Conservation (phyloP, 2,797 vertebrate species). For the Enteromius thamalakanensis region DNA sequence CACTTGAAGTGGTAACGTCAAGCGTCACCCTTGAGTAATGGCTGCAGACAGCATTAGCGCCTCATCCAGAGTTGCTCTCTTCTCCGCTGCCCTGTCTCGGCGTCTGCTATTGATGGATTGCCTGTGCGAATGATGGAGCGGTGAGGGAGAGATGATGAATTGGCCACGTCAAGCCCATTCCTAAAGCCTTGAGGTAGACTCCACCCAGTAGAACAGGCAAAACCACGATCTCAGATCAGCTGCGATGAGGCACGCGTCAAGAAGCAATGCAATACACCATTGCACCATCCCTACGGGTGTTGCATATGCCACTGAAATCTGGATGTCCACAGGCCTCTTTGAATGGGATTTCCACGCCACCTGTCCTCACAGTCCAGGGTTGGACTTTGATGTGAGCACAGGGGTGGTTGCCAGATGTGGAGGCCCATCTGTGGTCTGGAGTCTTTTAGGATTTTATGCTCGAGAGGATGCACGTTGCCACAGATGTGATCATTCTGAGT, state of each 20-base stretch:
- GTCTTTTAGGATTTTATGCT: constrained; percentile 11
- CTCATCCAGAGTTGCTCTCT: constrained; percentile 22
- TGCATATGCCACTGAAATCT: constrained; percentile 10
- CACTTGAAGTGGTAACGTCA: constrained; percentile 21
- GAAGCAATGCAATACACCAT: neutral
- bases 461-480: constrained; percentile 12
- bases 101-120: constrained; percentile 52
- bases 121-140: constrained; percentile 37
- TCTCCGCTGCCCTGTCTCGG: constrained; percentile 10
- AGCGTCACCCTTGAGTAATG: constrained; percentile 25
- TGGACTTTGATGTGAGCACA: constrained; percentile 54
- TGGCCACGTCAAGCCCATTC: constrained; percentile 37
- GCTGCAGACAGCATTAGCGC: constrained; percentile 33
- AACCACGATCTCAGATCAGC: constrained; percentile 15
- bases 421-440: constrained; percentile 52
- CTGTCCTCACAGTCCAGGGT: constrained; percentile 39
- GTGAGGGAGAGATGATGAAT: constrained; percentile 56
- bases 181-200: constrained; percentile 8
- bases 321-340: neutral
- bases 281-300: neutral
- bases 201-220: constrained; percentile 14
- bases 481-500: constrained; percentile 30
- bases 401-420: constrained; percentile 59
- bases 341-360: constrained; percentile 38
- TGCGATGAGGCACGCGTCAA: neutral